Base-by-base conservation (phyloP, 37 sponge, comb jelly and placozoan species). In the Amphimedon queenslandica region DNA sequence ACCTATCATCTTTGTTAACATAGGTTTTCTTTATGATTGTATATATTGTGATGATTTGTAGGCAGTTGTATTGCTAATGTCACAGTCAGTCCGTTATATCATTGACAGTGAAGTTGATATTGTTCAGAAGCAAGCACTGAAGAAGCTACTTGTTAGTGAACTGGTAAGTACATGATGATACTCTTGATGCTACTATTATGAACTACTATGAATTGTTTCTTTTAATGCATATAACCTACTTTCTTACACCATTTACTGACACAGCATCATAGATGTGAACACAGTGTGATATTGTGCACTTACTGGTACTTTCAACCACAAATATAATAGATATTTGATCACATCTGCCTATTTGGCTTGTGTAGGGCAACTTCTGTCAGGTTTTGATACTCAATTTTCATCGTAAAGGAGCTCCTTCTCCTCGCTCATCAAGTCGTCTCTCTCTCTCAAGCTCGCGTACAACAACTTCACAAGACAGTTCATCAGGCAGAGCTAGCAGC, bases 121-220 rank as follows among this genome's bases (percentile, higher is more conserved):
- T 21, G 69, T 61, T 23, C 63, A 76, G 63, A 79, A 80, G 27
- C 85, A 83, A 40, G 30, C 74, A 37, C 72, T 89, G 36, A 80
- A 75, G 61, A 80, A 72, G 37, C 85, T 84, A 39, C 73, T 89
- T 39, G 76, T 86, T 74, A 90, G 76, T 67, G 90, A 80, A 71
- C 53, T 87, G 70, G 88, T 85, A 37, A 67, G 87, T n/a, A n/a
- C n/a, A n/a, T n/a, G n/a, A n/a, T n/a, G n/a, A n/a, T n/a, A n/a
- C n/a, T n/a, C n/a, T n/a, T n/a, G n/a, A n/a, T n/a, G n/a, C n/a
- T n/a, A n/a, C n/a, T n/a, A n/a, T n/a, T n/a, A n/a, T n/a, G n/a
- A n/a, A n/a, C n/a, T n/a, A n/a, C n/a, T n/a, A n/a, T n/a, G n/a
- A n/a, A n/a, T n/a, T n/a, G n/a, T n/a, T n/a, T n/a, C n/a, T n/a